A percentile compares a stretch with the other conserved stretches of the same genome.
phyloP scores from a whole-genome alignment of 2,113 vertebrate species.

The Ursus arctos region DNA sequence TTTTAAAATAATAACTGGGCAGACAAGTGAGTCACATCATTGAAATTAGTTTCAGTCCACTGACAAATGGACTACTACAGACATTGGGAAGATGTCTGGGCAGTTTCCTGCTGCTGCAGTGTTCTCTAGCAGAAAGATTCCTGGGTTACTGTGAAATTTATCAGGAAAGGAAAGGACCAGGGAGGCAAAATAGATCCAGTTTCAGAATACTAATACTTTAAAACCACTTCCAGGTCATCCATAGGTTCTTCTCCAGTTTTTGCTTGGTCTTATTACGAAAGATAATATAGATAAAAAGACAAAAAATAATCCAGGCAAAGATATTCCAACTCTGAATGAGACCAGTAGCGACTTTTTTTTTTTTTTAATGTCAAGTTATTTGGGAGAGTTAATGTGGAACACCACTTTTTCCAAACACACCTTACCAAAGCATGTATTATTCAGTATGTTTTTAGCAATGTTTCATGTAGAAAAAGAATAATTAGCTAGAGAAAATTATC shows the following conservation, averaged over 20 bases:
- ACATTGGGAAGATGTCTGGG: background rate
- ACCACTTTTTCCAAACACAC: constrained; percentile 57
- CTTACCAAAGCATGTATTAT: constrained; percentile 77
- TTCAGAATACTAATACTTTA: constrained; percentile 18
- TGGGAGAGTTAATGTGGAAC: constrained; percentile 41
- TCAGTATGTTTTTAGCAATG: constrained; percentile 76
- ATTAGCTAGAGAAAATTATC: constrained; percentile 85
- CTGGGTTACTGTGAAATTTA: background rate
- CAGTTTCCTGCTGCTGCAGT: background rate
- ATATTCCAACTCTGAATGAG: background rate
- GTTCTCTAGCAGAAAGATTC: background rate
- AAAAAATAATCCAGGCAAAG: constrained; percentile 53
- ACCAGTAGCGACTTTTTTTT: background rate
- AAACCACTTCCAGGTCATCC: background rate
- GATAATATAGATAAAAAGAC: background rate
- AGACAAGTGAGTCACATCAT: constrained; percentile 47
- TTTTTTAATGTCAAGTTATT: constrained; percentile 6
- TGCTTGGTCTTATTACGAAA: background rate
- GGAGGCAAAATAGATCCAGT: background rate
- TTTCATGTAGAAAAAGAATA: constrained; percentile 79
- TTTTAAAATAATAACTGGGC: constrained; percentile 56
- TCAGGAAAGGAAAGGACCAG: background rate
- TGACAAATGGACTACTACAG: background rate
- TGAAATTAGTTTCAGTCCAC: constrained; percentile 18
- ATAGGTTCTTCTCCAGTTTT: background rate